Evolutionary conservation across 2,888 invertebrate genomes (phyloP), one percentile per base, ranked within the genome.

Genomic region (Cenopis cana): DNA sequence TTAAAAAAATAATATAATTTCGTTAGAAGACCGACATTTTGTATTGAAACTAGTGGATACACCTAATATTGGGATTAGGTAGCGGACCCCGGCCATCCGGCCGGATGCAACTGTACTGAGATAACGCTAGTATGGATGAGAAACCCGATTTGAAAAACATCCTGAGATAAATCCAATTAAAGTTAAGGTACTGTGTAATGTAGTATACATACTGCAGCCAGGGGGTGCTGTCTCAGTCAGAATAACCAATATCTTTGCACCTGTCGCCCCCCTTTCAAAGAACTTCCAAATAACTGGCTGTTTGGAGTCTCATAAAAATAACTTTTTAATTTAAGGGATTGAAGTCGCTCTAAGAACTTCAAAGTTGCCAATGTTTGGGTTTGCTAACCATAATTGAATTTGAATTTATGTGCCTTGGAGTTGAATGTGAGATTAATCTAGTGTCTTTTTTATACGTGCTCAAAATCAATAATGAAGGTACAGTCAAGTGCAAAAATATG

Each of bases 231-330:
- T 72, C 72, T 74, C 68, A 80, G 82, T 79, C 81, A 81, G 83
- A 64, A 79, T 83, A 79, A 79, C 79, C 82, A 85, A 85, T 85
- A 85, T 79, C 82, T 78, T 75, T 75, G 75, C 85, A 85, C 83
- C 86, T 85, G 85, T 74, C 78, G 76, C 72, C 46, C 66, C 33
- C 71, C 55, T 61, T 50, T 69, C 54, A 65, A 73, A 56, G 66
- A 67, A 70, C 33, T 71, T 54, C 33, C 14, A 66, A 66, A 67
- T 69, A 64, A 69, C 62, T 46, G 59, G 49, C 38, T 67, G 61
- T 59, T 67, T 56, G 66, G 60, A 61, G 20, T 49, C 61, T 61
- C 60, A 56, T 71, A 71, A 70, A 70, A 71, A 67, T 71, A 71
- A 71, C 71, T 71, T 66, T 66, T 66, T 67, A 71, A 71, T 71